A percentile compares a stretch with the other conserved stretches of the same genome.
phyloP scores from a whole-genome alignment of 2,888 invertebrate genomes.

The Augochlorella aurata region DNA sequence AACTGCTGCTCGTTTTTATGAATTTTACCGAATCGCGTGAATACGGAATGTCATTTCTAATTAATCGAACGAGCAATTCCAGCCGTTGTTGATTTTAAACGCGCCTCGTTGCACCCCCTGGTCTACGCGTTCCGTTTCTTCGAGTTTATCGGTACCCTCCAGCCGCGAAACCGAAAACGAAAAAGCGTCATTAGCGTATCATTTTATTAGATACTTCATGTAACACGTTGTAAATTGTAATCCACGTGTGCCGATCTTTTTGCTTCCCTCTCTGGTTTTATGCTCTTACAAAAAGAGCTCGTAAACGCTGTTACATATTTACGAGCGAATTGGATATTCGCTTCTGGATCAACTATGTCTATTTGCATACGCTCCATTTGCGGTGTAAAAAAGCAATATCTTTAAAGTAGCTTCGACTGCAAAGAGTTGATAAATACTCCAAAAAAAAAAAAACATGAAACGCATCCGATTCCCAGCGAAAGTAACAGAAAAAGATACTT shows the following conservation, averaged over 20 bases:
- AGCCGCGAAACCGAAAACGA: neutral
- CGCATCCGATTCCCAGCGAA: conserved; percentile 6
- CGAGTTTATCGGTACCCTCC: neutral
- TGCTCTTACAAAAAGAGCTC: neutral
- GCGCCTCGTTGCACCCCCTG: neutral
- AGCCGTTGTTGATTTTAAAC: neutral
- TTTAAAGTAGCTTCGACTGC: too few species aligned
- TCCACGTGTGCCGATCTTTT: neutral
- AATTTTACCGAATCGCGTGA: neutral
- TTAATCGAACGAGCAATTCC: neutral
- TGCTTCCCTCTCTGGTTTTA: neutral
- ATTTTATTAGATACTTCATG: neutral
- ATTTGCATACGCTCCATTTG: too few species aligned
- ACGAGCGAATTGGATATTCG: neutral
- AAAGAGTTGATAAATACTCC: too few species aligned
- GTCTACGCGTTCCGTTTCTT: neutral
- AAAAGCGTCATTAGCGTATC: neutral
- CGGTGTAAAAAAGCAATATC: neutral
- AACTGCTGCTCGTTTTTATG: conserved; percentile 4
- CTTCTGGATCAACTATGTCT: too few species aligned
- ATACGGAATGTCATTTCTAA: neutral
- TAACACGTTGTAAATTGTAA: neutral
- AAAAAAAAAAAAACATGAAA: neutral
- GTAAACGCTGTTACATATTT: neutral
- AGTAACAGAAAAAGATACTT: neutral